Conservation (phyloP, 1,140 invertebrate species). For the Thaumetopoea pityocampa region DNA sequence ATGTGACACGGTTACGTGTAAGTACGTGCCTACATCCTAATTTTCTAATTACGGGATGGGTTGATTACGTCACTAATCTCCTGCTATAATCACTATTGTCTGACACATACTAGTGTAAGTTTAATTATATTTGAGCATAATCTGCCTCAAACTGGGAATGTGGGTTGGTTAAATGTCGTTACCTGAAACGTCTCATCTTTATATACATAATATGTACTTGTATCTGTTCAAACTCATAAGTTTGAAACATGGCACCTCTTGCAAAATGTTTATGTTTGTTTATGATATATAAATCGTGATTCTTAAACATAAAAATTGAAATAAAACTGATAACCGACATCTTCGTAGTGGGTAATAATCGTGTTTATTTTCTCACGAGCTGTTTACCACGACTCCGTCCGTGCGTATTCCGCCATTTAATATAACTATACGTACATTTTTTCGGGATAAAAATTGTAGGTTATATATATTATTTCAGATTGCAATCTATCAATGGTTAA, state of each 20-base stretch:
- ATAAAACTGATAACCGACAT: conserved; percentile 9
- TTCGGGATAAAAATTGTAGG: no score
- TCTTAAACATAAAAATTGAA: conserved; percentile 13
- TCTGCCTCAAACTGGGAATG: background rate
- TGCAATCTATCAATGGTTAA: no score
- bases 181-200: conserved; percentile 1
- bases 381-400: background rate
- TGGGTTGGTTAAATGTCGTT: conserved; percentile 5
- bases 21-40: background rate
- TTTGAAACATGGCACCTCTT: conserved; percentile 5
- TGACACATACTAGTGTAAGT: background rate
- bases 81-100: conserved; percentile 4
- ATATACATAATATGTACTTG: conserved; percentile 3
- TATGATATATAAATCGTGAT: conserved; percentile 16
- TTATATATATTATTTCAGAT: no score
- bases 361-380: conserved; percentile 4
- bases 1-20: background rate
- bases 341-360: conserved; percentile 8
- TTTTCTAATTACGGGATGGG: conserved; percentile 3
- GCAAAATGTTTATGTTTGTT: conserved; percentile 11
- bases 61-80: conserved; percentile 11
- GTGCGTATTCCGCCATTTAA: background rate
- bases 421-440: background rate
- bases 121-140: conserved; percentile 7
- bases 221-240: conserved; percentile 2